Evolutionary conservation across 2,797 vertebrate genomes (phyloP).

Genomic region (Pantherophis alleghaniensis): DNA sequence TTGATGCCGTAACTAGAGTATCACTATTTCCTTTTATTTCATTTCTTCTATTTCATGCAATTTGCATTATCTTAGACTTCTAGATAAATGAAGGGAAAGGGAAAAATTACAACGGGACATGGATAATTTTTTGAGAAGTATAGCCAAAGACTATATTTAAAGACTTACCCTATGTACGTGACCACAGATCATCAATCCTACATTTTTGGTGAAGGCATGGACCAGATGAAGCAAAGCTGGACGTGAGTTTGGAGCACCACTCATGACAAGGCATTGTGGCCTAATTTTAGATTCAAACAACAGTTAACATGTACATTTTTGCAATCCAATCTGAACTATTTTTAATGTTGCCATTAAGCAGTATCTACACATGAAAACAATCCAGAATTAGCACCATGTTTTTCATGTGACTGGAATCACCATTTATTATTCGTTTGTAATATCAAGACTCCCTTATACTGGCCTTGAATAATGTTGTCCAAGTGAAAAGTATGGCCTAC

Average conservation of each 20-base stretch:
- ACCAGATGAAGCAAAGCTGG: conserved; percentile 94
- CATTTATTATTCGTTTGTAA: neutral
- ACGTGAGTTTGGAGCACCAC: conserved; percentile 90
- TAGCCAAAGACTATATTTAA: neutral
- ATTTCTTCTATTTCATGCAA: neutral
- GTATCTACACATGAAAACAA: neutral
- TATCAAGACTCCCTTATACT: neutral
- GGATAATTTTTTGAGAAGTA: neutral
- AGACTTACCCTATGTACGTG: conserved; percentile 88
- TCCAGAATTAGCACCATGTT: neutral
- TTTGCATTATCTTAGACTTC: neutral
- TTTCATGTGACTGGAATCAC: neutral
- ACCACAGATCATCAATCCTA: conserved; percentile 95
- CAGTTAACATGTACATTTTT: neutral
- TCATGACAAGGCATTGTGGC: conserved; percentile 98
- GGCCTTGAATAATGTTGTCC: neutral
- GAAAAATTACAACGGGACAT: neutral
- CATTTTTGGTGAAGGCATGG: conserved; percentile 95
- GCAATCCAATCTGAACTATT: neutral
- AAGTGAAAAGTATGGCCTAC: neutral
- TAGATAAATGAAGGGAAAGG: neutral
- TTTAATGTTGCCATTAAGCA: neutral
- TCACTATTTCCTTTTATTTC: neutral
- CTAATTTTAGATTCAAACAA: conserved; percentile 67
- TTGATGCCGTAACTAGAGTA: neutral